phyloP scores from a whole-genome alignment of 2,113 vertebrate genomes.

The Cheilinus undulatus region DNA sequence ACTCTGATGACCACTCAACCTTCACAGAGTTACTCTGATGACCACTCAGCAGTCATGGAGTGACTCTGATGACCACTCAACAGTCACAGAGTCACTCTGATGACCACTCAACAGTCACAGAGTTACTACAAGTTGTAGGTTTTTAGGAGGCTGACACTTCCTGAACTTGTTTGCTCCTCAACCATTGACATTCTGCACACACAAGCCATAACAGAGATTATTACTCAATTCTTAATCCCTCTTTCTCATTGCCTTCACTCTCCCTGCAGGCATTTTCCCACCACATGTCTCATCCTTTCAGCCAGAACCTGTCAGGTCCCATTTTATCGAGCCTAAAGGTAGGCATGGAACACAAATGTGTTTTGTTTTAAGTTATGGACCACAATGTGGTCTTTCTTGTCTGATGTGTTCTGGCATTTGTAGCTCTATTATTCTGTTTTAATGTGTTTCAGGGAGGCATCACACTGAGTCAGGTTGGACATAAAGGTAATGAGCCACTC shows the following conservation, averaged over 20 bases:
- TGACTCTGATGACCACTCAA: too few relatives aligned
- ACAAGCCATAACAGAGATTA: neutral
- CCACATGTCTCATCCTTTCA: neutral
- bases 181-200: slow-evolving; percentile 24
- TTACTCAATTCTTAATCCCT: neutral
- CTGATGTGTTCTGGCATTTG: too few relatives aligned
- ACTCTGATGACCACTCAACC: too few relatives aligned
- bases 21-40: too few relatives aligned
- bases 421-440: too few relatives aligned
- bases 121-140: too few relatives aligned
- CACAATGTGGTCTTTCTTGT: too few relatives aligned
- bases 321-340: slow-evolving; percentile 23
- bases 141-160: too few relatives aligned
- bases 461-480: neutral
- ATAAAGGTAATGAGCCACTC: slow-evolving; percentile 22
- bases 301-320: slow-evolving; percentile 37
- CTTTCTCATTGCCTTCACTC: neutral
- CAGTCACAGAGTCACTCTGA: too few relatives aligned
- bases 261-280: slow-evolving; percentile 25
- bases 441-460: slow-evolving; percentile 36
- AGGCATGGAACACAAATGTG: neutral
- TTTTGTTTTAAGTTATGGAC: neutral
- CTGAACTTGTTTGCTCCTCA: too few relatives aligned
- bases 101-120: too few relatives aligned
- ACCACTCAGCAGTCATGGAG: too few relatives aligned